Evolutionary conservation across 2,113 vertebrate genomes (phyloP), one percentile per base, ranked within the genome.

Genomic region (Tamias sibiricus): DNA sequence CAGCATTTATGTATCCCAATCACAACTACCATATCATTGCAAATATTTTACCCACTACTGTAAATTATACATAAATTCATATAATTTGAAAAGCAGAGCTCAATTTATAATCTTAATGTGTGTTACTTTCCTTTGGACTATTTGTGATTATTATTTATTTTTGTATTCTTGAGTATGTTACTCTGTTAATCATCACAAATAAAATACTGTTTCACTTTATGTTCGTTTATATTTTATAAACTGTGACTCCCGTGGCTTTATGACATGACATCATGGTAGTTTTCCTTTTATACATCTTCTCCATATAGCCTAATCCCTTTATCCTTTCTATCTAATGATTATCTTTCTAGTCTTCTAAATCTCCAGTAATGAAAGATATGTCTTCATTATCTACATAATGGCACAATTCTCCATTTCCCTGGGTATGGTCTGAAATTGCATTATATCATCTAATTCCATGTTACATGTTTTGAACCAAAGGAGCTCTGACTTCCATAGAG

Each of bases 1-100:
- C 42, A 75, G 80, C 86, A 97, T 87, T 98, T 98, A 92, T 97
- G 97, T 97, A 98, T 98, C 98, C 90, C 97, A 98, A 77, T 0
- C 24, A 85, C 88, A 94, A 98, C 97, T 95, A 95, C 89, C 91
- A 94, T 92, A 94, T 87, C 72, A 95, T 97, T 98, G 98, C 91
- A 98, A 88, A 62, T 91, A 59, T 37, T 32, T 68, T 42, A 88
- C 4, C 17, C 12, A 28, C 26, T 30, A 84, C 32, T 88, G 83
- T n/a, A 97, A 97, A 98, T 98, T 96, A 97, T 57, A 95, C 47
- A 94, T 75, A 94, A 96, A 95, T 96, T 95, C 92, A 96, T 0
- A 2, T 52, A 32, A 59, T 96, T 98, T 77, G 83, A 94, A 97
- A 96, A 95, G 87, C 26, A 96, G 97, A 96, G 97, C 97, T 17